Percentiles rank a stretch among this genome's conserved stretches.
phyloP scores from a whole-genome alignment of 2,797 vertebrate species.

The Gouania willdenowi region DNA sequence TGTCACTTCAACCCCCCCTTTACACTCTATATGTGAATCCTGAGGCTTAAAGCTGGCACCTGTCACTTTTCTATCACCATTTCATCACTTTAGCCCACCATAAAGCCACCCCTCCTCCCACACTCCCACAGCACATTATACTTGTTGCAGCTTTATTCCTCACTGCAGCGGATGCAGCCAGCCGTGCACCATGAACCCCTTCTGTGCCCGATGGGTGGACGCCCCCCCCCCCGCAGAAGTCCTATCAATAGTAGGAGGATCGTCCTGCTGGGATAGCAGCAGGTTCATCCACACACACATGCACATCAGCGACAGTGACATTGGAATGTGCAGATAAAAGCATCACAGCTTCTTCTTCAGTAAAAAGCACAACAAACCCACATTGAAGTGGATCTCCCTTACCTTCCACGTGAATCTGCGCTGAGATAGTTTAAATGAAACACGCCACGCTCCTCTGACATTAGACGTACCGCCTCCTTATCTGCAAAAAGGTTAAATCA shows the following conservation, averaged over 20 bases:
- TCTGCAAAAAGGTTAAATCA: conserved; percentile 37
- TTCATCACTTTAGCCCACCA: conserved; percentile 1
- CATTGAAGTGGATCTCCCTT: conserved; percentile 11
- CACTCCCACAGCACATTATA: conserved; percentile 25
- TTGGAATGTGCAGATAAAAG: too few species aligned
- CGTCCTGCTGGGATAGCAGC: too few species aligned
- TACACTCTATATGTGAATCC: conserved; percentile 11
- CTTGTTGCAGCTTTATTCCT: conserved; percentile 52
- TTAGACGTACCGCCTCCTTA: conserved; percentile 10
- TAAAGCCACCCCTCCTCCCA: not conserved
- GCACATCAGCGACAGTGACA: not conserved
- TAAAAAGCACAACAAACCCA: not conserved
- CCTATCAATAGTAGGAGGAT: conserved; percentile 7
- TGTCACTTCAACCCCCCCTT: conserved; percentile 68
- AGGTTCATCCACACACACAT: conserved; percentile 1
- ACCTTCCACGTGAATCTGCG: conserved; percentile 44
- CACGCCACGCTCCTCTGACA: conserved; percentile 19
- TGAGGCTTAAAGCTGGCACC: conserved; percentile 31
- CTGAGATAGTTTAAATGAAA: conserved; percentile 18
- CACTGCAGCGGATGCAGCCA: conserved; percentile 61
- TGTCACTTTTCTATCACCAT: conserved; percentile 38
- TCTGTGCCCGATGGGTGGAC: not conserved
- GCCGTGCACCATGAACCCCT: conserved; percentile 4
- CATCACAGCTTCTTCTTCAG: not conserved
- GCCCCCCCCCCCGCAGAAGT: conserved; percentile 12